Evolutionary conservation across 2,113 vertebrate species (phyloP), one percentile per base, ranked within the genome.

Genomic region (Megalops atlanticus): DNA sequence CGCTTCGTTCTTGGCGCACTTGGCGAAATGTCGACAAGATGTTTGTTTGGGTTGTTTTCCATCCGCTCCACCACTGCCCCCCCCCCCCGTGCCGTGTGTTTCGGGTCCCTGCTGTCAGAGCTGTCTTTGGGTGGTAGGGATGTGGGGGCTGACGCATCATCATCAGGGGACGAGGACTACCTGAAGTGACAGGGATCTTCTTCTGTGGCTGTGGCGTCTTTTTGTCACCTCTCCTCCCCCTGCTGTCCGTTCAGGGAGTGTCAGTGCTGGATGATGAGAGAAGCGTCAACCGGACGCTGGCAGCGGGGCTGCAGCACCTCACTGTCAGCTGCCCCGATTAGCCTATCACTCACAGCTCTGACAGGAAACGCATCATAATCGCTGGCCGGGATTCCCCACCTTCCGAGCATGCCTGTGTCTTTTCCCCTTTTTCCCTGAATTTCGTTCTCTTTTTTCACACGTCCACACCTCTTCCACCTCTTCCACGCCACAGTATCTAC

Each of bases 1-100:
- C 93, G 91, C 95, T 94, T 94, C 89, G 92, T 94, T 94, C 31
- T 91, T 88, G 89, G 87, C 92, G 88, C 81, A 87, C 88, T 90
- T 91, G 87, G 89, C 89, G 90, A 91, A 92, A 91, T 92, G 88
- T 93, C 89, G 93, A 86, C 89, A 90, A 89, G 90, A 91, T 94
- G 89, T 93, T 95, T 91, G 90, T 93, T 94, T 92, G 88, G 84
- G 90, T 94, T 93, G 82, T 86, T 87, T 85, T 86, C 88, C 85
- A 76, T 77, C 76, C 39, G 16, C 12, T 86, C 82, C 81, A 80
- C 85, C 83, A 76, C 82, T 71, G 14, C 58, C 0, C 72, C 79
- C 89, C 80, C 81, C 81, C 89, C 87, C 83, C 81, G 86, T 85
- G 74, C 80, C 69, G 76, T 85, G 81, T 90, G 91, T 90, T 82